phyloP scores from a whole-genome alignment of 2,797 vertebrate species.

The Onychomys arenicola region DNA sequence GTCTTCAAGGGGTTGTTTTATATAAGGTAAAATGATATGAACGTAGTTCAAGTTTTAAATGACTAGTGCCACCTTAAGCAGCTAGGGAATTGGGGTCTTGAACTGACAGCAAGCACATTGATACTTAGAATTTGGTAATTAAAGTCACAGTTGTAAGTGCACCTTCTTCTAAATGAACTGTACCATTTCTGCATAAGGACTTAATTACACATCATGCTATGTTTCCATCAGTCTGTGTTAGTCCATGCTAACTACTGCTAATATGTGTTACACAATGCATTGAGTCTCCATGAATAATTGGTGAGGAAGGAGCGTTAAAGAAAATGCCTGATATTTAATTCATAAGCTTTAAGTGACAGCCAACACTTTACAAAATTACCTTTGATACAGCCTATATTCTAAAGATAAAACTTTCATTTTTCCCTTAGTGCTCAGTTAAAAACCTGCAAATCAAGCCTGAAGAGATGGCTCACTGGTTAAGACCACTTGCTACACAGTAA shows the following conservation, averaged over 20 bases:
- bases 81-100: slow-evolving; percentile 13
- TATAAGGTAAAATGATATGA: slow-evolving; percentile 17
- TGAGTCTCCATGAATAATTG: neutral
- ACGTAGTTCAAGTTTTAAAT: slow-evolving; percentile 47
- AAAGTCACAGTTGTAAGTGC: slow-evolving; percentile 22
- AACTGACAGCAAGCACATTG: neutral
- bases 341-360: neutral
- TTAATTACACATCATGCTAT: slow-evolving; percentile 47
- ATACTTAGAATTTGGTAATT: slow-evolving; percentile 64
- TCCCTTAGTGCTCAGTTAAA: neutral
- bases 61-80: slow-evolving; percentile 3
- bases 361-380: slow-evolving; percentile 12
- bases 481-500: neutral
- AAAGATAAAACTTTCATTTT: neutral
- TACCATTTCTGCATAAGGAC: neutral
- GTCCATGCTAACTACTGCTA: slow-evolving; percentile 26
- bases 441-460: neutral
- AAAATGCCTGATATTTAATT: slow-evolving; percentile 50
- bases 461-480: neutral
- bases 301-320: neutral
- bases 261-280: neutral
- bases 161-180: slow-evolving; percentile 49
- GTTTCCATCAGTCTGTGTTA: neutral
- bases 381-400: neutral
- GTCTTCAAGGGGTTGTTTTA: slow-evolving; percentile 6